These are phyloP conservation scores for Cheilosia impressa DNA, from an alignment of 2,888 invertebrate genomes.

Conservation along the genomic window DNA sequence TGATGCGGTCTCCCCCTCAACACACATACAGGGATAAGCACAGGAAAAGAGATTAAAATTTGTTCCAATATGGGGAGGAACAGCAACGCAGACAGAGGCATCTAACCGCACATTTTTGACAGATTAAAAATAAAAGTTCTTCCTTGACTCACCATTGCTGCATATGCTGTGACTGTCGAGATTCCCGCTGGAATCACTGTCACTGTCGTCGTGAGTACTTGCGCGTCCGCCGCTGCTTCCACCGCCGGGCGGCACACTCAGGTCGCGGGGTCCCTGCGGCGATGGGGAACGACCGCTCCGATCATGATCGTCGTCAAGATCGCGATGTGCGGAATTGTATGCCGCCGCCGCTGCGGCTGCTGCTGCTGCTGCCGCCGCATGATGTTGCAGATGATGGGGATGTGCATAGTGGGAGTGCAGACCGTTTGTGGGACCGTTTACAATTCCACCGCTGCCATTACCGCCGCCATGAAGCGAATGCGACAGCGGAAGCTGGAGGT, in stretches of 20 bases:
- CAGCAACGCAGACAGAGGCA: constrained; percentile 2
- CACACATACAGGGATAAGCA: background rate
- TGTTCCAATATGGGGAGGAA: constrained; percentile 27
- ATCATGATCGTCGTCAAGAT: constrained; percentile 77
- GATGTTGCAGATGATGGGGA: constrained; percentile 71
- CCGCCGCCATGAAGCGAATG: constrained; percentile 71
- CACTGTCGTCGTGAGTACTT: constrained; percentile 83
- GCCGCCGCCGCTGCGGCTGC: constrained; percentile 78
- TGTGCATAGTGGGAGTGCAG: constrained; percentile 69
- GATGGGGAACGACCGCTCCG: constrained; percentile 83
- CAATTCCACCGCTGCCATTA: constrained; percentile 45
- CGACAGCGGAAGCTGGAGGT: constrained; percentile 79
- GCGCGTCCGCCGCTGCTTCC: constrained; percentile 81
- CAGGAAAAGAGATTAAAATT: constrained; percentile 33
- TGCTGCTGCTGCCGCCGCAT: constrained; percentile 78
- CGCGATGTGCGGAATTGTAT: constrained; percentile 78
- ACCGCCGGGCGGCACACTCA: constrained; percentile 77
- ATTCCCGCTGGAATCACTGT: constrained; percentile 83
- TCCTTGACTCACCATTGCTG: constrained; percentile 77
- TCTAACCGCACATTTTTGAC: constrained; percentile 51
- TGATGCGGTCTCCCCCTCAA: constrained; percentile 19
- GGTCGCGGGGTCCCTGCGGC: constrained; percentile 80
- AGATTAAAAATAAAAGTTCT: constrained; percentile 19
- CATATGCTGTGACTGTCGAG: constrained; percentile 79
- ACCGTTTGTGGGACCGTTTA: constrained; percentile 69